phyloP scores from a whole-genome alignment of 2,797 vertebrate genomes.

The Chloroceryle amazona region DNA sequence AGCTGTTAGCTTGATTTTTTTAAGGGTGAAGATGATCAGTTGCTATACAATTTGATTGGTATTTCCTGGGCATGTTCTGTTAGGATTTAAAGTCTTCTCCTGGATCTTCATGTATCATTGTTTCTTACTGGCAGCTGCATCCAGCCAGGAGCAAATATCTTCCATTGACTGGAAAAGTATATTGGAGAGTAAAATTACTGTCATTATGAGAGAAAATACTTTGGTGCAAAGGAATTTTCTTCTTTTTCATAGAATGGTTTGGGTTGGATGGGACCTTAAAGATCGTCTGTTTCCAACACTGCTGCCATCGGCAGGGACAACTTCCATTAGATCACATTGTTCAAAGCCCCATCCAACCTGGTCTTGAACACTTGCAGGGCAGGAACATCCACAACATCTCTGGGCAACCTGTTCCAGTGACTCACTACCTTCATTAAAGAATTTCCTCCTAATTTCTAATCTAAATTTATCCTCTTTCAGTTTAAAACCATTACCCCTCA shows the following conservation, averaged over 20 bases:
- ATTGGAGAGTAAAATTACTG: neutral
- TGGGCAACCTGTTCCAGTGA: neutral
- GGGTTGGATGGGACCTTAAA: neutral
- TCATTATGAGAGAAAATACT: neutral
- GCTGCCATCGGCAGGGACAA: neutral
- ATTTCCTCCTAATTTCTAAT: neutral
- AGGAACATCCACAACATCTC: neutral
- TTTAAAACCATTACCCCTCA: neutral
- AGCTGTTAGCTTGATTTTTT: conserved; percentile 76
- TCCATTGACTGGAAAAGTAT: neutral
- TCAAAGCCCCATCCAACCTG: neutral
- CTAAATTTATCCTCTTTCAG: neutral
- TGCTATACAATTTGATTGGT: conserved; percentile 69
- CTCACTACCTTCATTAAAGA: neutral
- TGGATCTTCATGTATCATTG: conserved; percentile 7
- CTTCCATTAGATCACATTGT: neutral
- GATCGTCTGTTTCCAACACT: neutral
- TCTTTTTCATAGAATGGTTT: neutral
- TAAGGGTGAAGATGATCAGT: conserved; percentile 73
- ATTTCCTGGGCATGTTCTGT: conserved; percentile 71
- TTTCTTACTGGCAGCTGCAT: conserved; percentile 31
- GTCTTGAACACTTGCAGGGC: neutral
- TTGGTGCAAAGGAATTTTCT: neutral
- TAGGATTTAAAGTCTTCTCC: conserved; percentile 42
- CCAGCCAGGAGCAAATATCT: neutral